Evolutionary conservation across 2,113 vertebrate species (phyloP).

Genomic region (Ctenodactylus gundi): DNA sequence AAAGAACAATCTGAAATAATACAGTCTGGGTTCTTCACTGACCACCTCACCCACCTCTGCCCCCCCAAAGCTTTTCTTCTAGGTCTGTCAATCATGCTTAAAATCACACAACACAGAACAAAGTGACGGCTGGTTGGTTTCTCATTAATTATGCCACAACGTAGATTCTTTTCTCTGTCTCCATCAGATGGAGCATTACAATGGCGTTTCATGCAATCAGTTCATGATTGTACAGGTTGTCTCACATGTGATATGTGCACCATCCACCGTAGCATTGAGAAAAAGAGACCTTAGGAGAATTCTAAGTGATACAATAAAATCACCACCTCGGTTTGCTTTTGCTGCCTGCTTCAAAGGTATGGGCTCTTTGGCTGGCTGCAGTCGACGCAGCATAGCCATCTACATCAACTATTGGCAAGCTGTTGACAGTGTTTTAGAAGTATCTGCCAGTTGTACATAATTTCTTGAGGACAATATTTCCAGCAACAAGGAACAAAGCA

Average conservation of each 20-base stretch:
- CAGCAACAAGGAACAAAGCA: constrained; percentile 35
- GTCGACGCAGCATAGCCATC: background rate
- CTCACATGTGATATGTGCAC: background rate
- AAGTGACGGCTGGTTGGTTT: background rate
- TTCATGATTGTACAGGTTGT: background rate
- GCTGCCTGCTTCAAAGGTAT: background rate
- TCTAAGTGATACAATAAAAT: background rate
- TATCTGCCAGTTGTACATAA: background rate
- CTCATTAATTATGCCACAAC: background rate
- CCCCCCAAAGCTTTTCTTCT: background rate
- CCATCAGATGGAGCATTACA: background rate
- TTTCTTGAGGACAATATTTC: constrained; percentile 43
- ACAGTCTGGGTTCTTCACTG: background rate
- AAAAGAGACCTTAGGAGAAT: background rate
- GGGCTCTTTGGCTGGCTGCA: background rate
- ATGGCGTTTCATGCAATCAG: background rate
- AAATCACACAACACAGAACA: background rate
- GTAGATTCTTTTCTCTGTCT: background rate
- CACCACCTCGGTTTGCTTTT: background rate
- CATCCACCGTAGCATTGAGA: background rate
- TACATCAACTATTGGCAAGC: background rate
- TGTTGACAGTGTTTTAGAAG: background rate
- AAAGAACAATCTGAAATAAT: background rate
- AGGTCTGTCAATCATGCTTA: background rate
- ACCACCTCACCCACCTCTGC: background rate